Evolutionary conservation across 2,888 invertebrate genomes (phyloP).

Genomic region (Oegoconia quadripuncta): DNA sequence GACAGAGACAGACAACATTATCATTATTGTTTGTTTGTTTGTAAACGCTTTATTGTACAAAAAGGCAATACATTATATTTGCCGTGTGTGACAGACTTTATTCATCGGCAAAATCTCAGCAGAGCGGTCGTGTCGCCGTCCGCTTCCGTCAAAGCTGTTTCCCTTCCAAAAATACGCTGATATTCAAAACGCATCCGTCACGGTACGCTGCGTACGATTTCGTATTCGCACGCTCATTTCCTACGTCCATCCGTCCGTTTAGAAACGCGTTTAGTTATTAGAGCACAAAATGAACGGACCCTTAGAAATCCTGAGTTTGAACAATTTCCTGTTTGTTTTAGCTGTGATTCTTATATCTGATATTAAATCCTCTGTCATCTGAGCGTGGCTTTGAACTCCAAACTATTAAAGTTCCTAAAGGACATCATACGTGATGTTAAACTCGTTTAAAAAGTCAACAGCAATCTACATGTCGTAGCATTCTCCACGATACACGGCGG

Average conservation of each 20-base stretch:
- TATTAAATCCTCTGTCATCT: not conserved
- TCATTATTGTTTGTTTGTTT: too few species aligned
- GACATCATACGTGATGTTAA: too few species aligned
- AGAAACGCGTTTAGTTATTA: conserved; percentile 30
- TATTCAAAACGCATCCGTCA: conserved; percentile 56
- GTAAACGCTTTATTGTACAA: too few species aligned
- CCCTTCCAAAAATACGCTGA: conserved; percentile 62
- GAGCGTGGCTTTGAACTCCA: conserved; percentile 1
- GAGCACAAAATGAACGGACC: conserved; percentile 34
- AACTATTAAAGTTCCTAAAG: not conserved
- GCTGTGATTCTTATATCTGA: conserved; percentile 1
- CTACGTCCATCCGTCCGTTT: conserved; percentile 28
- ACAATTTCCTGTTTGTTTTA: conserved; percentile 14
- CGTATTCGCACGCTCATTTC: conserved; percentile 44
- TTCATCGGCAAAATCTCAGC: conserved; percentile 59
- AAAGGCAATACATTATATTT: too few species aligned
- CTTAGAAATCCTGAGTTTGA: conserved; percentile 28
- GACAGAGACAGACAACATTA: too few species aligned
- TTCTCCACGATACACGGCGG: not conserved
- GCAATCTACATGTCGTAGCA: conserved; percentile 5
- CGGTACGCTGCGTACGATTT: conserved; percentile 43
- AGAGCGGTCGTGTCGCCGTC: conserved; percentile 50
- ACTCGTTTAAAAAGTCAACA: conserved; percentile 8
- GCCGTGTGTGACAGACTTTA: too few species aligned
- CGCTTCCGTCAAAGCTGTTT: conserved; percentile 56